These are phyloP conservation scores for Nebria salina DNA, from an alignment of 2,888 invertebrate species.

Conservation along the genomic window DNA sequence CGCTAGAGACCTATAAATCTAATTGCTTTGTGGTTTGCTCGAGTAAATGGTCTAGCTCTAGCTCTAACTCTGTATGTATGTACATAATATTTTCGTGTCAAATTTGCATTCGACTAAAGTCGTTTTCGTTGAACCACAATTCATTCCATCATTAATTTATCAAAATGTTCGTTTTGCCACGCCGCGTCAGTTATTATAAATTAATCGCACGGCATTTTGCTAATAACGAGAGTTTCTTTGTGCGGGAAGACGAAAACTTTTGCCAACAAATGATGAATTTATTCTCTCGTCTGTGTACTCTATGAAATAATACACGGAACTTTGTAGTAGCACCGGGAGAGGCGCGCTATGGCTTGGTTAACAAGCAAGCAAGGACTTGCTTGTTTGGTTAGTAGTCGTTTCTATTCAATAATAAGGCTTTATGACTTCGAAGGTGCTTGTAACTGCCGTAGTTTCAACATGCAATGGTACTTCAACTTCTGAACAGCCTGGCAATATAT, in stretches of 20 bases:
- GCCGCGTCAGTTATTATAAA: conserved; percentile 45
- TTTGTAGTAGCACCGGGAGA: background rate
- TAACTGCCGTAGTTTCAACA: conserved; percentile 42
- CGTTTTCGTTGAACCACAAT: background rate
- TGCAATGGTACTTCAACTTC: conserved; percentile 39
- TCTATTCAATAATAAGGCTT: conserved; percentile 45
- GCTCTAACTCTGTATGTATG: no score
- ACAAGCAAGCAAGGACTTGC: conserved; percentile 12
- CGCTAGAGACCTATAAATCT: background rate
- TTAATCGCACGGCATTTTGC: conserved; percentile 41
- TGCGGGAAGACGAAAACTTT: conserved; percentile 11
- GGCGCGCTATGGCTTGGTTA: background rate
- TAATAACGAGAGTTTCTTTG: conserved; percentile 41
- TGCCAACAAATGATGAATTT: background rate
- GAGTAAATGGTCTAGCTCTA: no score
- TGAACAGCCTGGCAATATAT: conserved; percentile 39
- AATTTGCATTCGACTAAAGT: background rate
- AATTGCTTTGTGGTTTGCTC: conserved; percentile 6
- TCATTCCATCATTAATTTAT: conserved; percentile 40
- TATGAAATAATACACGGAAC: background rate
- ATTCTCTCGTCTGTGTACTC: background rate
- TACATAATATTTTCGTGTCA: background rate
- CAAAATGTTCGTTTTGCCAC: conserved; percentile 43
- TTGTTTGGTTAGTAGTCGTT: conserved; percentile 43
- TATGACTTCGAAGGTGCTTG: conserved; percentile 42